Evolutionary conservation across 1,140 invertebrate species (phyloP).

Genomic region (Ceratoteleas bidentatus): DNA sequence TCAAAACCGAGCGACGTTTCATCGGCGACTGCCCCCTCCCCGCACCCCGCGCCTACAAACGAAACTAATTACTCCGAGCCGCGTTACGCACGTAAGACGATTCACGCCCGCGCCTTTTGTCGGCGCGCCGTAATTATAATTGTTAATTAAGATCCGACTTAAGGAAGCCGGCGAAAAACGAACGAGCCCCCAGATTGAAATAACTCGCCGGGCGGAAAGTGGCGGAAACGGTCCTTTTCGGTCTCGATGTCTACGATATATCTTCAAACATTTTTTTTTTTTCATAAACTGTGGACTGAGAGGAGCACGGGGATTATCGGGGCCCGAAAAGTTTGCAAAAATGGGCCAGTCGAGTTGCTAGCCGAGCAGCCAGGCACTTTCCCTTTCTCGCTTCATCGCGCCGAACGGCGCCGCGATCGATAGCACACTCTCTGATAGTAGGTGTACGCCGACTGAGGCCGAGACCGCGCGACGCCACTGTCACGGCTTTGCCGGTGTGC

Average conservation of each 20-base stretch:
- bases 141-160: too few species aligned
- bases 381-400: conserved; percentile 72
- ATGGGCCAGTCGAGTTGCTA: conserved; percentile 47
- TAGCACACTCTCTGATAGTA: conserved; percentile 70
- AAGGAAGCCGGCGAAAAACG: too few species aligned
- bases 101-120: too few species aligned
- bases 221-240: too few species aligned
- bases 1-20: neutral
- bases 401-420: conserved; percentile 74
- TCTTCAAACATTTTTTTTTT: too few species aligned
- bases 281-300: conserved; percentile 3
- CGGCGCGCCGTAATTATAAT: too few species aligned
- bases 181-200: too few species aligned
- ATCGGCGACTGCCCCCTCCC: neutral
- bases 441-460: conserved; percentile 49
- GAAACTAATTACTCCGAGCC: neutral
- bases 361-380: conserved; percentile 68
- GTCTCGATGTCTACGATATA: too few species aligned
- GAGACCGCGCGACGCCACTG: conserved; percentile 62
- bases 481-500: conserved; percentile 27
- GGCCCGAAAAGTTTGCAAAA: conserved; percentile 37
- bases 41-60: neutral
- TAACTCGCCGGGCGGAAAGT: too few species aligned
- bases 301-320: neutral
- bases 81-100: too few species aligned